Evolutionary conservation across 1,140 invertebrate genomes (phyloP).

Genomic region (Caenorhabditis briggsae): DNA sequence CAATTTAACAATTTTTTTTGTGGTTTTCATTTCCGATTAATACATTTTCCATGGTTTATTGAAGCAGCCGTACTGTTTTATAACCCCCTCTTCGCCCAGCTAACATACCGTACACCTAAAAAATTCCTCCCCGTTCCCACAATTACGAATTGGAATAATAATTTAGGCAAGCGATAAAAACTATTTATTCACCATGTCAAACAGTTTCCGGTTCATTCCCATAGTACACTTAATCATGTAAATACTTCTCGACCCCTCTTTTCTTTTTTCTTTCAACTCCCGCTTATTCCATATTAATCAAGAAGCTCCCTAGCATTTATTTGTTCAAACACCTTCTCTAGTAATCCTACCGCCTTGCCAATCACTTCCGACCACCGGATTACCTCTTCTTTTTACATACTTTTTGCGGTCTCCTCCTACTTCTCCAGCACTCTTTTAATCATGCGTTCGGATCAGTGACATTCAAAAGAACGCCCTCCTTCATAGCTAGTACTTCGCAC

Average conservation of each 20-base stretch:
- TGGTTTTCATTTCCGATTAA: no score
- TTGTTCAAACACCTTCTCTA: slow-evolving; percentile 41
- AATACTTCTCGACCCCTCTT: background rate
- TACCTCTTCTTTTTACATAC: background rate
- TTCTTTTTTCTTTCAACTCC: slow-evolving; percentile 18
- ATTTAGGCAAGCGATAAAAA: no score
- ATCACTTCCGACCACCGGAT: slow-evolving; percentile 45
- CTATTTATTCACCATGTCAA: no score
- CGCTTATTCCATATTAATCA: slow-evolving; percentile 26
- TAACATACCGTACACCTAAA: no score
- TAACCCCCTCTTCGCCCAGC: no score
- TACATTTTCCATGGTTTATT: no score
- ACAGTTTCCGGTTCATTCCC: slow-evolving; percentile 8
- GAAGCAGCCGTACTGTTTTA: no score
- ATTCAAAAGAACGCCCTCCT: slow-evolving; percentile 29
- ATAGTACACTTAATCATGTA: slow-evolving; percentile 32
- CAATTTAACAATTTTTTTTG: no score
- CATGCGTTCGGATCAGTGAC: slow-evolving; percentile 50
- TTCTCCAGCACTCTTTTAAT: slow-evolving; percentile 4
- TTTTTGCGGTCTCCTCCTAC: slow-evolving; percentile 12
- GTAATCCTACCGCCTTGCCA: slow-evolving; percentile 31
- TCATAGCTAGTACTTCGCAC: background rate
- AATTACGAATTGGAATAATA: no score
- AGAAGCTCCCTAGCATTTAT: background rate
- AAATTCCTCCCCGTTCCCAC: no score